Base-by-base conservation (phyloP, 2,888 invertebrate species). In the Ochlodes sylvanus region DNA sequence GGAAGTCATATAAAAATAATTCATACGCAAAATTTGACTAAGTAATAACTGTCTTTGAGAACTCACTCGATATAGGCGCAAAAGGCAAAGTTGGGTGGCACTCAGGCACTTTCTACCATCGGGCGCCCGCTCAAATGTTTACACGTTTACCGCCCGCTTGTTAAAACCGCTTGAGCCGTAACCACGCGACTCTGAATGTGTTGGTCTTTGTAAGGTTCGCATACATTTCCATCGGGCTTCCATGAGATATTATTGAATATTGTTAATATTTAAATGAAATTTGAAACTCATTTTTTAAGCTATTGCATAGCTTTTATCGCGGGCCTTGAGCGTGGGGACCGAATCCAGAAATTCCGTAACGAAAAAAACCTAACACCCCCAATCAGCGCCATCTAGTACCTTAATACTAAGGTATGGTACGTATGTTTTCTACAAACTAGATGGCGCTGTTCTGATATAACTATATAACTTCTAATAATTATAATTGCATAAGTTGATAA, bases 151-250 rank as follows among this genome's bases (percentile, higher is more conserved):
- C 76, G 75, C 71, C 68, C 73, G 76, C 76, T 71, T 76, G 75
- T 75, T 74, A 75, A 75, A 76, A 81, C 81, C 81, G 84, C 87
- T 86, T 77, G 81, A 80, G 78, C 80, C 79, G 78, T 80, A 83
- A 82, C 80, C 77, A 32, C 34, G 44, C 21, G 60, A 54, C 42
- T 54, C 58, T 7, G 42, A 54, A 14, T 21, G 38, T 50, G 52
- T 66, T 42, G 60, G 58, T 56, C 52, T 60, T 66, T 66, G 42
- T 21, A 66, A 66, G 58, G 65, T 14, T 38, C 58, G 52, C 17
- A 10, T 38, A 65, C 55, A 63, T 63, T 55, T 27, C 52, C 1
- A 52, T 14, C n/a, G 14, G 27, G 3, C 2, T 12, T 10, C 3
- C 12, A 50, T 7, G 6, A 2, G 4, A 44, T 7, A 44, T 42